Evolutionary conservation across 2,888 invertebrate genomes (phyloP).

Genomic region (Idaea dimidiata): DNA sequence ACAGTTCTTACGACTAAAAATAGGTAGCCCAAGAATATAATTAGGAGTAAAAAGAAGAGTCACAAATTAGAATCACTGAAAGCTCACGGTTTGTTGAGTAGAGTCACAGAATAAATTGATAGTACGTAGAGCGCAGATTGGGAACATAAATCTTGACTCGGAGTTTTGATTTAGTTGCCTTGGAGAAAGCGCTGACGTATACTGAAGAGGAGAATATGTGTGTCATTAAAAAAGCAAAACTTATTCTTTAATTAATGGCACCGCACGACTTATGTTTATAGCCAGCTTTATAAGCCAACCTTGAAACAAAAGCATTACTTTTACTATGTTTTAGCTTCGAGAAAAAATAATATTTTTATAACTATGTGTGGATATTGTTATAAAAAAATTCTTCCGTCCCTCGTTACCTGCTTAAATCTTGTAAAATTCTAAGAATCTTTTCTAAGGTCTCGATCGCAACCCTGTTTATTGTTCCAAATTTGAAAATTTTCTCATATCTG

Average conservation of each 20-base stretch:
- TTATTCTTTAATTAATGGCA: neutral
- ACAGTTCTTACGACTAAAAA: constrained; percentile 16
- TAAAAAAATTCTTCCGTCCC: too few relatives aligned
- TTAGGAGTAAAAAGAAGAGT: constrained; percentile 63
- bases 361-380: too few relatives aligned
- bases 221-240: neutral
- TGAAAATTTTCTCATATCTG: too few relatives aligned
- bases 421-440: neutral
- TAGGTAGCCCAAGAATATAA: constrained; percentile 43
- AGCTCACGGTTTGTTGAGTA: neutral
- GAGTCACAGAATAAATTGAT: constrained; percentile 6
- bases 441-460: neutral
- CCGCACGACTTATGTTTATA: neutral
- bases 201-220: neutral
- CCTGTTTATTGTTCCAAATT: neutral
- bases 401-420: too few relatives aligned
- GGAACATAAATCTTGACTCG: constrained; percentile 4
- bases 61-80: constrained; percentile 52
- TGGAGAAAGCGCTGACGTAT: neutral
- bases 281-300: neutral
- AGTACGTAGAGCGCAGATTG: constrained; percentile 10
- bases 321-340: too few relatives aligned
- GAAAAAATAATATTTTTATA: too few relatives aligned
- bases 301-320: too few relatives aligned
- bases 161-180: neutral